These are phyloP conservation scores for Struthio camelus DNA, from an alignment of 2,113 vertebrate species.

Conservation along the genomic window DNA sequence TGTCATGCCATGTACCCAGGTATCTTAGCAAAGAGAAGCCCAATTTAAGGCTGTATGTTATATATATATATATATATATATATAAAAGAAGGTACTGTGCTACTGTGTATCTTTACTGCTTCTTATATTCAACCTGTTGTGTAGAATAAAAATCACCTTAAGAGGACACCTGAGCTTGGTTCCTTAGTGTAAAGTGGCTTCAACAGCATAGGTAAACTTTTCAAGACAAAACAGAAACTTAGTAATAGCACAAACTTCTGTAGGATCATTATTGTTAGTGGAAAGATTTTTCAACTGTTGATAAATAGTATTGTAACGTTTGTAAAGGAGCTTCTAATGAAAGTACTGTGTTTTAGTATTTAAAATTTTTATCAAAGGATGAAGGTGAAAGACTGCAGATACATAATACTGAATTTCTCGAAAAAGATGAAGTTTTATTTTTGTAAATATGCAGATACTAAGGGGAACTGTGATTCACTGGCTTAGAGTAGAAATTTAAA, in stretches of 20 bases:
- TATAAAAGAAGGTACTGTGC: background rate
- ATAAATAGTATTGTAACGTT: background rate
- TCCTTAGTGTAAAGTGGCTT: background rate
- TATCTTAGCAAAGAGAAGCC: background rate
- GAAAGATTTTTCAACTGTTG: background rate
- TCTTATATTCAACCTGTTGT: background rate
- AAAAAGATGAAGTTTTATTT: background rate
- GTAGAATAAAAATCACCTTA: conserved; percentile 36
- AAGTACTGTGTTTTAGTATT: background rate
- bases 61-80: background rate
- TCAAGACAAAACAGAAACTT: background rate
- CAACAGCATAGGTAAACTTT: background rate
- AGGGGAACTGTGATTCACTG: background rate
- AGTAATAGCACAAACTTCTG: background rate
- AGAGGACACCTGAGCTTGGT: background rate
- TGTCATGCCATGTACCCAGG: background rate
- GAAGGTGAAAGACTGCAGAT: background rate
- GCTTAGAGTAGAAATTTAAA: conserved; percentile 1
- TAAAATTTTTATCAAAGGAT: background rate
- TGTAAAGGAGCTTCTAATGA: background rate
- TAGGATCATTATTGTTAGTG: background rate
- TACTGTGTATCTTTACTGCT: background rate
- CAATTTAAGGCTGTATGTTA: background rate
- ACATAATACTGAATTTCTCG: background rate
- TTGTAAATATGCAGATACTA: background rate